A percentile compares a stretch with the other conserved stretches of the same genome.
Conservation (phyloP, 92 coral and sea anemone genomes). For the Parazoanthus atlanticus region DNA sequence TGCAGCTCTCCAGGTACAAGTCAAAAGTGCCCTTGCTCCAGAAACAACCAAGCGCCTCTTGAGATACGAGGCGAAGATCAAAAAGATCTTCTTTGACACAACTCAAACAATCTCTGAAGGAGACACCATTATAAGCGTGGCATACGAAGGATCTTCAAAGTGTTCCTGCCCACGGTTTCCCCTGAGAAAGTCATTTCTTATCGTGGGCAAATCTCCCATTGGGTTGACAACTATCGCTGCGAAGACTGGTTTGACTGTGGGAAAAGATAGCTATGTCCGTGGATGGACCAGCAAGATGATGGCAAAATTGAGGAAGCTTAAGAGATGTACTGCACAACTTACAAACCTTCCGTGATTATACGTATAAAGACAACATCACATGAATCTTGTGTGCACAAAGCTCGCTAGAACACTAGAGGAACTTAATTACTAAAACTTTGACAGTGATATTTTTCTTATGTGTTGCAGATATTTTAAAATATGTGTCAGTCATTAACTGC, state of each 20-base stretch:
- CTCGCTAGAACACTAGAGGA: too few species aligned
- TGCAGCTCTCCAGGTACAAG: constrained; percentile 1
- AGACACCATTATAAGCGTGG: constrained; percentile 51
- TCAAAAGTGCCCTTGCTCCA: constrained; percentile 37
- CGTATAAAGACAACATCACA: background rate
- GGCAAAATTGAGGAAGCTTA: background rate
- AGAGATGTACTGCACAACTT: background rate
- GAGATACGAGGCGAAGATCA: constrained; percentile 52
- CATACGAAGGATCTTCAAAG: constrained; percentile 39
- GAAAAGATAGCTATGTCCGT: constrained; percentile 9
- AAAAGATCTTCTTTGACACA: constrained; percentile 53
- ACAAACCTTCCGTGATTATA: background rate
- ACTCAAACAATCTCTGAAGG: constrained; percentile 43
- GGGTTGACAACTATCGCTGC: background rate
- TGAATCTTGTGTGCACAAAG: too few species aligned
- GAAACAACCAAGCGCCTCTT: constrained; percentile 43
- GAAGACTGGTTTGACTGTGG: constrained; percentile 1
- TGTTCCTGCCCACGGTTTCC: constrained; percentile 73
- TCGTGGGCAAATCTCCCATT: constrained; percentile 55
- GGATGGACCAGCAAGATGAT: background rate
- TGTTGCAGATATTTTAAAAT: too few species aligned
- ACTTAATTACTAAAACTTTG: too few species aligned
- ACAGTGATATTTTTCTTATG: too few species aligned
- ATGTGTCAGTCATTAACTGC: too few species aligned
- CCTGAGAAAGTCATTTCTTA: constrained; percentile 44